Base-by-base conservation (phyloP, 1,140 invertebrate genomes). In the Nymphalis io region DNA sequence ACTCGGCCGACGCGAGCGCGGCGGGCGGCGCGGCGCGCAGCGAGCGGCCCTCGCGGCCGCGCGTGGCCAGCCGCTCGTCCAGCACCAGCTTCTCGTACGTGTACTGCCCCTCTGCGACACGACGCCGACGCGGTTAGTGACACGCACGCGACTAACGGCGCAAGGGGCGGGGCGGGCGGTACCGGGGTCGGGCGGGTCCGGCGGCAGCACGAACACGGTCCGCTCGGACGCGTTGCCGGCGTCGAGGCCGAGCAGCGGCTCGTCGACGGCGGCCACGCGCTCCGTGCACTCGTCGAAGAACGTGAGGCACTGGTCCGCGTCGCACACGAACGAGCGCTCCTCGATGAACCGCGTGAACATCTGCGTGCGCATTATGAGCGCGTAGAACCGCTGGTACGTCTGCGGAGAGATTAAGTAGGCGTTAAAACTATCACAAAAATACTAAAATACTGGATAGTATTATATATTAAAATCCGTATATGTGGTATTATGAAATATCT, bases 331-430 rank as follows among this genome's bases (percentile, higher is more conserved):
- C 78, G 98, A 99, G 42, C 98, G 94, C 92, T 99, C 99, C 92
- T 99, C 98, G 75, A 99, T 99, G 90, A 99, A 99, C 48, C 98
- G 95, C 68, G 97, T 98, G 89, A 99, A 99, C 96, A 98, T 98
- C 92, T 99, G 98, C 1, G 98, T 99, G 83, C 95, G 96, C 91
- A 98, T 96, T 78, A 99, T 87, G 74, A 98, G 93, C 57, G 94
- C 94, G 89, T 97, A 99, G 92, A 99, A 99, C 88, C 98, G 97
- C 51, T 97, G 95, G 84, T 98, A 96, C 51, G 96, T 94, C 92
- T 97, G 96, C 0, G 2, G 6, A 33, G 2, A 4, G 6, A 8
- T 33, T 33, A 33, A 33, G 1, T 33, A 27, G 5, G 23, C 1
- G 27, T 33, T 33, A 33, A n/a, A n/a, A n/a, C n/a, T n/a, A n/a